Base-by-base conservation (phyloP, 2,888 invertebrate genomes). In the Phengaris arion region DNA sequence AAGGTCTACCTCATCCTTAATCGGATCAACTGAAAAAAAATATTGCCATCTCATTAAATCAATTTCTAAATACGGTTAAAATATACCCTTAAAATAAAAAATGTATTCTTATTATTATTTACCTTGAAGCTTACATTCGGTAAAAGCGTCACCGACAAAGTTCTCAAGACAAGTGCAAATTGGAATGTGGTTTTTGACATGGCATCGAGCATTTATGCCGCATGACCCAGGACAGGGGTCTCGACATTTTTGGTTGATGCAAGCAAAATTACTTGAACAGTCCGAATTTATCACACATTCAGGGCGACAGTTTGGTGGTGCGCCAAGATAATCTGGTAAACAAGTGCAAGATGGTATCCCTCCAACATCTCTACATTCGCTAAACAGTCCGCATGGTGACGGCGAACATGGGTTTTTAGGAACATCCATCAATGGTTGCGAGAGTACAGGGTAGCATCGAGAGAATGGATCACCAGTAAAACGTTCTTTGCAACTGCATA, bases 141-240 rank as follows among this genome's bases (percentile, higher is more conserved):
- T 94, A 85, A 97, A 97, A 13, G 97, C 96, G 90, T 97, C 96
- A 13, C 97, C 97, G 51, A 94, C 94, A 82, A 94, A 96, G 80
- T 95, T 96, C 48, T 95, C 94, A 2, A 95, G 88, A 83, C 97
- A 97, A 6, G 95, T 94, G 85, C 97, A 98, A 74, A 95, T 95
- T 1, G 97, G 97, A 77, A 94, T 95, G 82, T 97, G 97, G 84
- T 96, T 96, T 78, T 95, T 94, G 7, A 97, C 96, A 64, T 86
- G 86, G 83, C 96, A 95, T 80, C 94, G 91, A 76, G 96, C 94
- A 81, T 94, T 93, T 77, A 95, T 82, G 70, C 96, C 96, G 82
- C 96, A 97, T 7, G 96, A 96, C 12, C 97, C 97, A 9, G 96
- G 96, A 82, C 97, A 97, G n/a, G 97, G 97, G 86, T 97, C 97